Conservation (phyloP, 2,797 vertebrate genomes). For the Protonibea diacanthus region DNA sequence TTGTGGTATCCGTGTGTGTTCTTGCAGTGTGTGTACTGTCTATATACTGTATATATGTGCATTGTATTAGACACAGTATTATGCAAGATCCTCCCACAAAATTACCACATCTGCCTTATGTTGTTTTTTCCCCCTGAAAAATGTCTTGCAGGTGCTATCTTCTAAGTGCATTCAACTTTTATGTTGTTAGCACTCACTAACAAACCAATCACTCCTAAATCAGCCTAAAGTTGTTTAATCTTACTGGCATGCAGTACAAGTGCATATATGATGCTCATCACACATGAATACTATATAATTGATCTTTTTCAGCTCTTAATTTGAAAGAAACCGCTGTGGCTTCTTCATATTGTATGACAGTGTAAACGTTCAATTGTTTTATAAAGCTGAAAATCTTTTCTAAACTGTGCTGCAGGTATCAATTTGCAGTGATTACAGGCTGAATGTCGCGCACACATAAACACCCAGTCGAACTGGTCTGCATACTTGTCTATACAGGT, state of each 20-base stretch:
- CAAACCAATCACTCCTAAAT: not conserved
- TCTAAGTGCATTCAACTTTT: not conserved
- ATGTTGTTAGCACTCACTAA: not conserved
- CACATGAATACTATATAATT: not conserved
- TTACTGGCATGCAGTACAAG: not conserved
- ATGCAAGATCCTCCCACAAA: not conserved
- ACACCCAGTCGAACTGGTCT: conserved; percentile 49
- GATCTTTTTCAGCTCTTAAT: not conserved
- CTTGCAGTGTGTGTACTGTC: not conserved
- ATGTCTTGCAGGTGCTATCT: not conserved
- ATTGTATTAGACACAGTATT: conserved; percentile 6
- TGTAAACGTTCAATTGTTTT: conserved; percentile 5
- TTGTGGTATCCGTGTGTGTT: conserved; percentile 15
- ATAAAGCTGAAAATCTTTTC: not conserved
- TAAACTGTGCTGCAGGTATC: conserved; percentile 15
- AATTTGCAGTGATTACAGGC: conserved; percentile 28
- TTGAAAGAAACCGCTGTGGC: not conserved
- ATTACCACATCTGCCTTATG: not conserved
- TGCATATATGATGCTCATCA: not conserved
- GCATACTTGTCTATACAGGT: conserved; percentile 52
- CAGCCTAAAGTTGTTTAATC: not conserved
- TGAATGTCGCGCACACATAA: conserved; percentile 9
- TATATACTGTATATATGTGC: not conserved
- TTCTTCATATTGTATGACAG: not conserved
- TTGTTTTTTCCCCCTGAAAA: not conserved